A percentile compares a stretch with the other conserved stretches of the same genome.
These are phyloP conservation scores for Heteromormyrus szaboi DNA, from an alignment of 2,797 vertebrate species.

Conservation along the genomic window DNA sequence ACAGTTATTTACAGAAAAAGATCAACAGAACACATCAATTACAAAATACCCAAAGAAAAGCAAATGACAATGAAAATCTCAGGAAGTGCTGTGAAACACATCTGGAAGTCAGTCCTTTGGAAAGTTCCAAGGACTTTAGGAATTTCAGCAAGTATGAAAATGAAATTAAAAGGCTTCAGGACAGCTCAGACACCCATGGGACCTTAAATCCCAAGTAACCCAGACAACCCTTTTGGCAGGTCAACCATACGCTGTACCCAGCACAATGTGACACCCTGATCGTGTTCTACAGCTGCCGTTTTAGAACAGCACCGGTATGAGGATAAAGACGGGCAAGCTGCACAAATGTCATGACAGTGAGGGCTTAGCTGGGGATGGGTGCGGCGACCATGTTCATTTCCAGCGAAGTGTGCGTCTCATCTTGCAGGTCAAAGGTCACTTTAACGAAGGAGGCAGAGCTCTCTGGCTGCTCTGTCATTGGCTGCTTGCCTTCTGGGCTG, in stretches of 20 bases:
- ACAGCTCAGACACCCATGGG: not conserved
- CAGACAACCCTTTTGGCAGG: not conserved
- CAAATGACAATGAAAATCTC: not conserved
- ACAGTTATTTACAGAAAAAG: not conserved
- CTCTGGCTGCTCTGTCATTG: slow-evolving; percentile 77
- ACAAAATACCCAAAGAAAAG: not conserved
- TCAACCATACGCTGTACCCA: not conserved
- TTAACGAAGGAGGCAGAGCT: slow-evolving; percentile 79
- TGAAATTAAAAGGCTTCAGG: not conserved
- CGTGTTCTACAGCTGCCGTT: not conserved
- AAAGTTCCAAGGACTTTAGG: not conserved
- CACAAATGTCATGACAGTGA: slow-evolving; percentile 10
- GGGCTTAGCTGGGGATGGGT: slow-evolving; percentile 68
- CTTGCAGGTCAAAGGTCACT: slow-evolving; percentile 83
- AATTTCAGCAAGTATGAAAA: not conserved
- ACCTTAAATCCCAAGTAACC: not conserved
- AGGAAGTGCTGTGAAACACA: not conserved
- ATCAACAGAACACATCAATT: not conserved
- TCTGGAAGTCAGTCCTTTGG: not conserved
- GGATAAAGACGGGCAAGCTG: not conserved
- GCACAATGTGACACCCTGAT: not conserved
- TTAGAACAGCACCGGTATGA: not conserved
- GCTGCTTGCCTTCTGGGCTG: slow-evolving; percentile 46
- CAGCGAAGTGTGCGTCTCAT: slow-evolving; percentile 49
- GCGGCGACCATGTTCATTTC: slow-evolving; percentile 70